These are phyloP conservation scores for Adoxophyes honmai DNA, from an alignment of 1,140 invertebrate species.

Conservation along the genomic window DNA sequence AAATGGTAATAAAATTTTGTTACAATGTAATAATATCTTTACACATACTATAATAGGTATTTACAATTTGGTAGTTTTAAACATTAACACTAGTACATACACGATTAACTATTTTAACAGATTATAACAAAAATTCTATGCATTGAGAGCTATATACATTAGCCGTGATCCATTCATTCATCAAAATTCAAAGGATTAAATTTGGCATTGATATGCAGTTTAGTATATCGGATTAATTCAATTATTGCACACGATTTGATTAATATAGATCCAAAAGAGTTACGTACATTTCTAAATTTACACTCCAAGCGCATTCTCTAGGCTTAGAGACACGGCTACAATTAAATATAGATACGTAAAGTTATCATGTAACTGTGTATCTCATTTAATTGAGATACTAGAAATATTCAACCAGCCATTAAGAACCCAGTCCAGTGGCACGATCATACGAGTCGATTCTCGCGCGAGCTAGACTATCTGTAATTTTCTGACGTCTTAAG, in stretches of 20 bases:
- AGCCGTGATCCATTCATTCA: conserved; percentile 41
- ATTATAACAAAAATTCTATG: conserved; percentile 52
- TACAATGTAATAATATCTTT: conserved; percentile 73
- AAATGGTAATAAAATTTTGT: conserved; percentile 75
- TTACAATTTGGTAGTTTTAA: conserved; percentile 73
- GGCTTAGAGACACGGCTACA: too few species aligned
- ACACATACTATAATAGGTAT: conserved; percentile 55
- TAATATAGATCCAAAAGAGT: conserved; percentile 31
- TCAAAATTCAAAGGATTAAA: conserved; percentile 26
- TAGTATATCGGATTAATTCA: conserved; percentile 36
- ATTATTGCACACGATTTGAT: conserved; percentile 42
- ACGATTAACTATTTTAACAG: conserved; percentile 53
- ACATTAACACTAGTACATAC: conserved; percentile 71
- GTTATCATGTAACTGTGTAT: too few species aligned
- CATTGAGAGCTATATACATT: conserved; percentile 44
- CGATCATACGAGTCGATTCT: too few species aligned
- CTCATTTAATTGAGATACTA: too few species aligned
- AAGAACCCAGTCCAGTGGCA: too few species aligned
- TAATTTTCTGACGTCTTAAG: too few species aligned
- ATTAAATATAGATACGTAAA: too few species aligned
- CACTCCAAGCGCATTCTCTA: conserved; percentile 7
- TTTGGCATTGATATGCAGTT: conserved; percentile 69
- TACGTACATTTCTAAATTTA: conserved; percentile 31
- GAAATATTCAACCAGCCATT: too few species aligned
- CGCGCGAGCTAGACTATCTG: too few species aligned